phyloP scores from a whole-genome alignment of 2,797 vertebrate species.

The Epinephelus coioides region DNA sequence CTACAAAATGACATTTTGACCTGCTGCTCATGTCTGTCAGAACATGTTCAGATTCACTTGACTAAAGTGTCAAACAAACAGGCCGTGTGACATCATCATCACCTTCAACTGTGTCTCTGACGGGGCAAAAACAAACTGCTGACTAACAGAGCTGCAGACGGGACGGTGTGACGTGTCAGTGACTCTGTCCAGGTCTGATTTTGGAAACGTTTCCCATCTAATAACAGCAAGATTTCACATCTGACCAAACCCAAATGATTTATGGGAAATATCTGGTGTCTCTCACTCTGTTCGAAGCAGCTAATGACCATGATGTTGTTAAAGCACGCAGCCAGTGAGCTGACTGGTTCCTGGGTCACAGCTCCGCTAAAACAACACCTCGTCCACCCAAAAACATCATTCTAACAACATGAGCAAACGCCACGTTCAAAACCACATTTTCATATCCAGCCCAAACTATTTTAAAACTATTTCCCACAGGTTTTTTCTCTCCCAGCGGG shows the following conservation, averaged over 20 bases:
- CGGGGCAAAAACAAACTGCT: not conserved
- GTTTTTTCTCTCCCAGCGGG: constrained; percentile 29
- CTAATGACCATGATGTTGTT: constrained; percentile 40
- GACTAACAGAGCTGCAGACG: not conserved
- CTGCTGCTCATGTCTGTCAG: no score
- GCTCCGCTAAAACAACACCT: constrained; percentile 57
- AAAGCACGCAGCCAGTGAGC: constrained; percentile 22
- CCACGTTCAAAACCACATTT: constrained; percentile 18
- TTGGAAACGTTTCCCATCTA: constrained; percentile 36
- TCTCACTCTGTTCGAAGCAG: constrained; percentile 35
- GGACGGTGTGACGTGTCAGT: not conserved
- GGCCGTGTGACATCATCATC: not conserved
- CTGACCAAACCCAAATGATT: constrained; percentile 63
- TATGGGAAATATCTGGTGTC: constrained; percentile 74
- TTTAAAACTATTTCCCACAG: constrained; percentile 58
- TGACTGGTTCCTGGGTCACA: constrained; percentile 49
- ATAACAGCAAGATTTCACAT: constrained; percentile 53
- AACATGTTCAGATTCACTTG: no score
- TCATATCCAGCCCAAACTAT: constrained; percentile 45
- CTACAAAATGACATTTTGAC: not conserved
- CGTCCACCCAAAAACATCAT: constrained; percentile 55
- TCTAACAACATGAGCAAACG: constrained; percentile 49
- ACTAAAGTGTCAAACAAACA: not conserved
- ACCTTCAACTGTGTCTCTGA: not conserved
- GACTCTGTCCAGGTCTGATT: constrained; percentile 55